Base-by-base conservation (phyloP, 2,797 vertebrate species). In the Crocodylus rhombifer region DNA sequence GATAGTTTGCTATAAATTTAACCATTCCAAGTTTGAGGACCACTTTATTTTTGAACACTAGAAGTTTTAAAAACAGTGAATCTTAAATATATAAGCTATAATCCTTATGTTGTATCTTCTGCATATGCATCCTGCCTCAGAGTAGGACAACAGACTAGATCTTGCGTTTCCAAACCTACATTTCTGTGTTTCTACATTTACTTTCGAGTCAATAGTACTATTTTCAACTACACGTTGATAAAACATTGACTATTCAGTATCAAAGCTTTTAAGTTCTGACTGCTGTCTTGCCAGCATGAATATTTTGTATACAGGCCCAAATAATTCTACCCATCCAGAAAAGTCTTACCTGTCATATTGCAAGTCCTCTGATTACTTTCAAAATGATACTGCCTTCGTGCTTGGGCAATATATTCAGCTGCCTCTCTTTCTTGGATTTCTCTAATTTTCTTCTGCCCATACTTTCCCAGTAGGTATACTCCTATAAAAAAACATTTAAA, bases 351-450 rank as follows among this genome's bases (percentile, higher is more conserved):
- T 7, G 99, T 99, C 99, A 99, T 99, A 97, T 99, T 99, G 97
- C 99, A 99, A 0, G 99, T 99, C 94, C 99, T 98, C 97, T 99
- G 99, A 97, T 99, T 99, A 97, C 99, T 99, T 95, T 99, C 99
- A 88, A 99, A 99, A 97, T 99, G 99, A 96, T 99, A 99, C 62
- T 99, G 99, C 57, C 99, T 97, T 69, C 99, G 97, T 15, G 99
- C 98, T 92, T 99, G 99, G 80, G 99, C 97, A 4, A 99, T 99
- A 96, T 99, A 99, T 94, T 99, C 99, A 4, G 98, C 98, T 25
- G 99, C 98, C 95, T 99, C 99, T 88, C 96, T 98, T 94, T 99
- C 99, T 93, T 99, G 99, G 61, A 99, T 98, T 96, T 99, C 99
- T 97, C 97, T 97, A 90, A 99, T 97, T 98, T 99, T 99, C 97